Conservation (phyloP, 2,888 invertebrate genomes). For the Omphaloscelis lunosa region DNA sequence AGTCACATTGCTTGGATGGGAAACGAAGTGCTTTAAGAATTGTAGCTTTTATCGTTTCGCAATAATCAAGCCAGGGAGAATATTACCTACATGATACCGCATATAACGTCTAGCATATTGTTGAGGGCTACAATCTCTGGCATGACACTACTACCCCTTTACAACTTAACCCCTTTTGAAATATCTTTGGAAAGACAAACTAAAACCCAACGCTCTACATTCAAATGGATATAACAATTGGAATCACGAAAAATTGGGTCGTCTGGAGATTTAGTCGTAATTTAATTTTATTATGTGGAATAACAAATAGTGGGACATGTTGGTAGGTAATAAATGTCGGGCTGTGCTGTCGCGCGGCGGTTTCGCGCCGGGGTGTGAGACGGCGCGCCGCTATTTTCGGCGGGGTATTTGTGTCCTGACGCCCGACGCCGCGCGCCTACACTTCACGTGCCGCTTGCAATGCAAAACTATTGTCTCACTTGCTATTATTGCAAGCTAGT, state of each 20-base stretch:
- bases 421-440: conserved; percentile 76
- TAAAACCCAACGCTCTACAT: conserved; percentile 19
- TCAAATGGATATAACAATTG: conserved; percentile 40
- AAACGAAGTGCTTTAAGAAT: neutral
- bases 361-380: conserved; percentile 82
- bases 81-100: neutral
- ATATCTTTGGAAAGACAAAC: neutral
- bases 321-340: conserved; percentile 70
- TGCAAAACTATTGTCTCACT: conserved; percentile 71
- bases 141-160: conserved; percentile 7
- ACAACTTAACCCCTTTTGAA: no score
- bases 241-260: conserved; percentile 54
- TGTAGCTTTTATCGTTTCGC: neutral
- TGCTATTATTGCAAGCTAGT: conserved; percentile 63
- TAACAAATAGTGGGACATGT: conserved; percentile 67
- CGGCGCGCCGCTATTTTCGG: conserved; percentile 86
- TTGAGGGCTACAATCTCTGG: neutral
- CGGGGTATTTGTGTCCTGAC: conserved; percentile 84
- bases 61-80: neutral
- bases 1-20: no score
- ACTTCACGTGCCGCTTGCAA: conserved; percentile 80
- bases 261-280: conserved; percentile 61
- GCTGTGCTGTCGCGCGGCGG: conserved; percentile 65
- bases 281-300: conserved; percentile 65
- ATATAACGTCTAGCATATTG: neutral